Evolutionary conservation across 2,888 invertebrate genomes (phyloP).

Genomic region (Abrostola tripartita): DNA sequence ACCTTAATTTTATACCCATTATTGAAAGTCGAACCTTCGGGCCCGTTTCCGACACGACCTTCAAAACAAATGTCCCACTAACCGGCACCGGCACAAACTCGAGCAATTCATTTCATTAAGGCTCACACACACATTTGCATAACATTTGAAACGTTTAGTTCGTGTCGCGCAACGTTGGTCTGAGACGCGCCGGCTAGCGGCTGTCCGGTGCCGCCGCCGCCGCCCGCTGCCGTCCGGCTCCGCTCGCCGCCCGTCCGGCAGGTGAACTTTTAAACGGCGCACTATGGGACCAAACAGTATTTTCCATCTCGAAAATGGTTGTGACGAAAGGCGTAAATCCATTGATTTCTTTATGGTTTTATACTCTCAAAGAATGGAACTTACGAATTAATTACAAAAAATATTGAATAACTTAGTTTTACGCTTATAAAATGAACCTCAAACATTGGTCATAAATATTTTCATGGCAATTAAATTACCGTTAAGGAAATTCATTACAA

Average conservation of each 20-base stretch:
- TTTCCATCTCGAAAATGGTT: too few species aligned
- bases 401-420: too few species aligned
- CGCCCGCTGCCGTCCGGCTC: slow-evolving; percentile 19
- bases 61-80: slow-evolving; percentile 44
- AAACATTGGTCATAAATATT: too few species aligned
- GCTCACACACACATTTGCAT: slow-evolving; percentile 48
- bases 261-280: slow-evolving; percentile 57
- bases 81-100: slow-evolving; percentile 45
- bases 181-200: slow-evolving; percentile 29
- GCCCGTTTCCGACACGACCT: slow-evolving; percentile 33
- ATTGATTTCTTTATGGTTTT: too few species aligned
- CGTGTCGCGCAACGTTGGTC: slow-evolving; percentile 41
- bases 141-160: slow-evolving; percentile 42
- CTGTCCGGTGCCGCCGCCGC: slow-evolving; percentile 11
- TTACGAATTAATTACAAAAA: too few species aligned
- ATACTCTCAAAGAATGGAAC: too few species aligned
- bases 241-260: slow-evolving; percentile 31
- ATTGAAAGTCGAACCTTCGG: slow-evolving; percentile 45
- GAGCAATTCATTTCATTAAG: slow-evolving; percentile 47
- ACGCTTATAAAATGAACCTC: too few species aligned
- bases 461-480: too few species aligned
- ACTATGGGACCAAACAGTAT: too few species aligned
- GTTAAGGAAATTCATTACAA: too few species aligned
- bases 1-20: slow-evolving; percentile 47
- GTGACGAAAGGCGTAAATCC: too few species aligned